A percentile compares a stretch with the other conserved stretches of the same genome.
Evolutionary conservation across 1,140 invertebrate species (phyloP).

Genomic region (Ceratosolen fusciceps): DNA sequence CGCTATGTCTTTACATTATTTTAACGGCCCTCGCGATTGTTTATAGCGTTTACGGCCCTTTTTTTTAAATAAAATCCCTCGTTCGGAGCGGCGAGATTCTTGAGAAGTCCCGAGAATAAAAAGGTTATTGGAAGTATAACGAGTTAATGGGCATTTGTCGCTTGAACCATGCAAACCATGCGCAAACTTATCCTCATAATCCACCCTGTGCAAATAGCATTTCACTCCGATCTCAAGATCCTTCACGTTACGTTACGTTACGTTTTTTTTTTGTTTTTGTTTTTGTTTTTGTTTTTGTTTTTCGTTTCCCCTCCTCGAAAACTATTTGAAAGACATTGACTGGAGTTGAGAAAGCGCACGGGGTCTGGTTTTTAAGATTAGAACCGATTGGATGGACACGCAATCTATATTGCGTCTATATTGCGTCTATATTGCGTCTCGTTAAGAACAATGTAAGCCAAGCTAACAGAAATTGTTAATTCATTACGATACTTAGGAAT

Average conservation of each 20-base stretch:
- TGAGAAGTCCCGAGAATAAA: not conserved
- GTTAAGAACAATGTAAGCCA: too few species aligned
- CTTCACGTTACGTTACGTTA: too few species aligned
- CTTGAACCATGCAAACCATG: not conserved
- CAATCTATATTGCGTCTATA: too few species aligned
- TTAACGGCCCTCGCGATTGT: not conserved
- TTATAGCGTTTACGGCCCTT: slow-evolving; percentile 23
- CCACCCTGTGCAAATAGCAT: not conserved
- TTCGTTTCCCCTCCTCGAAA: too few species aligned
- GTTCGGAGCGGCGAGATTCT: not conserved
- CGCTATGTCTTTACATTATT: slow-evolving; percentile 10
- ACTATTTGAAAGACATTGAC: too few species aligned
- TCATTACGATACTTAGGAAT: not conserved
- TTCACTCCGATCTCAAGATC: not conserved
- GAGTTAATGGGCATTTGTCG: not conserved
- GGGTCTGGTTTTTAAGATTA: too few species aligned
- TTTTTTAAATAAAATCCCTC: slow-evolving; percentile 8
- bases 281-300: too few species aligned
- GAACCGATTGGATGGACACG: too few species aligned
- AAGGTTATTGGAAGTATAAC: not conserved
- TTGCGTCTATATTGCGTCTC: too few species aligned
- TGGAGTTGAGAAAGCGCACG: too few species aligned
- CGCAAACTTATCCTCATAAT: not conserved
- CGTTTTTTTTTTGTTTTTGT: too few species aligned
- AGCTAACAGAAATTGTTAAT: not conserved